Evolutionary conservation across 2,113 vertebrate genomes (phyloP).

Genomic region (Beaufortia kweichowensis): DNA sequence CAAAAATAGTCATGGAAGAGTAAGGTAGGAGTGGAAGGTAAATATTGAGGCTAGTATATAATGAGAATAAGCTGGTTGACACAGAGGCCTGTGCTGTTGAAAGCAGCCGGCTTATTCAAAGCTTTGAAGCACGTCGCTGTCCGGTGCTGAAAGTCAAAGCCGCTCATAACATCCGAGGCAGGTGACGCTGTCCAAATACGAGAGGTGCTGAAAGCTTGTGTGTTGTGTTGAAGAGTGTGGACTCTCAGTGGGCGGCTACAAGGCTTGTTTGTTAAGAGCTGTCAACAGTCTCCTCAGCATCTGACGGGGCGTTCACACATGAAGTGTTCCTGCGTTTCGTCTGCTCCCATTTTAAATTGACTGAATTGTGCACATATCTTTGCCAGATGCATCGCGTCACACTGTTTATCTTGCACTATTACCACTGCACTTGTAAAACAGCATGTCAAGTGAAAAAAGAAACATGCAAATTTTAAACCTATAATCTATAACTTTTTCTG

Average conservation of each 20-base stretch:
- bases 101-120: slow-evolving; percentile 14
- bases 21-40: neutral
- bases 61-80: neutral
- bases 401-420: neutral
- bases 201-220: slow-evolving; percentile 31
- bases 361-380: no score
- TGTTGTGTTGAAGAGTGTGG: slow-evolving; percentile 13
- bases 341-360: neutral
- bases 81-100: slow-evolving; percentile 53
- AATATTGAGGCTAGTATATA: neutral
- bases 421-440: neutral
- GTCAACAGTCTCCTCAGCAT: slow-evolving; percentile 2
- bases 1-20: neutral
- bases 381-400: no score
- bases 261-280: slow-evolving; percentile 12
- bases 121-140: slow-evolving; percentile 1
- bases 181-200: slow-evolving; percentile 41
- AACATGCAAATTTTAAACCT: no score
- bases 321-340: neutral
- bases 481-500: no score
- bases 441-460: neutral
- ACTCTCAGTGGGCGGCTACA: slow-evolving; percentile 5
- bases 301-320: neutral
- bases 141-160: slow-evolving; percentile 39
- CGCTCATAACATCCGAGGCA: neutral